Evolutionary conservation across 2,888 invertebrate species (phyloP), one percentile per base, ranked within the genome.

Genomic region (Sarcophaga variegata): DNA sequence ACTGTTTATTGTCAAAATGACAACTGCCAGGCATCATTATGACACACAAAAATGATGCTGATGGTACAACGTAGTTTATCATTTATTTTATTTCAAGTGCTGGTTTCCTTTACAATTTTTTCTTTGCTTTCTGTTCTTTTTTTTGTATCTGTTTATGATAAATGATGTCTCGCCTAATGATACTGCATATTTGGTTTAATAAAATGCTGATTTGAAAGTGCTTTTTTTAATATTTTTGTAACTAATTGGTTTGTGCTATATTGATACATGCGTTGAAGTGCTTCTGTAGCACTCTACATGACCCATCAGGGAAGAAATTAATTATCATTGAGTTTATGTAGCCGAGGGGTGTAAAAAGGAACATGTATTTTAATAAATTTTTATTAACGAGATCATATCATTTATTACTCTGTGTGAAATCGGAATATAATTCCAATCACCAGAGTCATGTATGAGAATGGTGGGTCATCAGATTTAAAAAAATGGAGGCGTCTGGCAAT

Each of bases 1-100:
- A 59, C 25, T 83, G 74, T 62, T 81, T 69, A 83, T 75, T 81
- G 74, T 87, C 75, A 78, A 70, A 75, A 22, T 83, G 86, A 83
- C 81, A 87, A 78, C 69, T 75, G 83, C 74, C 83, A 75, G 67
- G 49, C 72, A 64, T 86, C 70, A 78, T 81, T 83, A 79, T 17
- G 62, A 6, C 22, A 20, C 14, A 20, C 63, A 20, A 63, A 67
- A 77, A 37, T 17, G 54, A 64, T 47, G 11, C 54, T 64, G 2
- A 27, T 25, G 63, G 14, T 59, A 12, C 25, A 47, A 10, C 37
- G 49, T 76, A 66, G 49, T 64, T 66, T 14, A 76, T 80, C 70
- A 76, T 84, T 80, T 66, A 71, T 70, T 49, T 66, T 62, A 49
- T 47, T 54, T 84, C 75, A 76, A 80, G 76, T 64, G 75, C 54